Evolutionary conservation across 2,888 invertebrate genomes (phyloP), one percentile per base, ranked within the genome.

Genomic region (Melanargia galathea): DNA sequence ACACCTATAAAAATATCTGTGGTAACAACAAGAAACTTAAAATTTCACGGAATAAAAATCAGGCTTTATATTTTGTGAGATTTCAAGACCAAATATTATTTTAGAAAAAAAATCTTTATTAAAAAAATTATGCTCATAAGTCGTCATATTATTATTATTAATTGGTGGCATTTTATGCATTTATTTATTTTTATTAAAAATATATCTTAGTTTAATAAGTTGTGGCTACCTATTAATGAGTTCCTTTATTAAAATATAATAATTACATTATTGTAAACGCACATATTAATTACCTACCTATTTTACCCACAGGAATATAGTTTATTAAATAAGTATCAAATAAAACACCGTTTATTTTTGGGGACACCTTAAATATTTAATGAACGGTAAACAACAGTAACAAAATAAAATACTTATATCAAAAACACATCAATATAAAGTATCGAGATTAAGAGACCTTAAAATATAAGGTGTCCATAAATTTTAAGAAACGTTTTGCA

Each of bases 221-320:
- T n/a, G 11, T 33, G 30, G 18, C 26, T 26, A 0, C 30, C 8
- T 7, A 48, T 48, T 48, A n/a, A 11, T 16, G 11, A n/a, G 48
- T 48, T 48, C 48, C 48, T n/a, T n/a, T n/a, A n/a, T 48, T 48
- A 4, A 46, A 13, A 22, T 46, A 43, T 43, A 16, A n/a, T 16
- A n/a, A n/a, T n/a, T n/a, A n/a, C n/a, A n/a, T n/a, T n/a, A n/a
- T n/a, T n/a, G n/a, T n/a, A n/a, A n/a, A n/a, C n/a, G n/a, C n/a
- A n/a, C n/a, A 30, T 30, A 30, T 30, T 30, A 30, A 5, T 6
- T 30, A 5, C 30, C 30, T 26, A 26, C 24, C 24, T 26, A 26
- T 5, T 26, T 30, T 30, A 7, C 6, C 8, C 1, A 30, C 1
- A 30, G 1, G 30, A 30, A 30, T 30, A 30, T 26, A 4, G 2